Percentiles rank a stretch among this genome's conserved stretches.
These are phyloP conservation scores for Alviniconcha strummeri DNA, from an alignment of 2,888 invertebrate species.

Conservation along the genomic window DNA sequence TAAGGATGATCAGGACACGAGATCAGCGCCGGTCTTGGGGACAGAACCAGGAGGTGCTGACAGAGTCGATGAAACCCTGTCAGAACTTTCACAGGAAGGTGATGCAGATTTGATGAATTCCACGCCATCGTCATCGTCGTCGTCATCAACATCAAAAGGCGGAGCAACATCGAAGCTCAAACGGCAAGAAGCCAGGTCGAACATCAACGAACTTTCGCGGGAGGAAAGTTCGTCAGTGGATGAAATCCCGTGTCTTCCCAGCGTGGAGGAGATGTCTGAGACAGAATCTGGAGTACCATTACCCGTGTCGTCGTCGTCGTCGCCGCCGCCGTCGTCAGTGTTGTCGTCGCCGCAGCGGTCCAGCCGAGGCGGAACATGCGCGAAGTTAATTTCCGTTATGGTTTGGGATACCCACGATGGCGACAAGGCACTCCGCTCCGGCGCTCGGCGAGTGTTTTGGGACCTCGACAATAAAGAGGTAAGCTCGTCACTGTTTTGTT, in stretches of 20 bases:
- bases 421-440: constrained; percentile 24
- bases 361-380: constrained; percentile 34
- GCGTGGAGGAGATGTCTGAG: too few species aligned
- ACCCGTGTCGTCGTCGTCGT: constrained; percentile 3
- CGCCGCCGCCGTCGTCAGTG: constrained; percentile 10
- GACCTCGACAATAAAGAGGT: constrained; percentile 37
- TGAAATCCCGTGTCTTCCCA: background rate
- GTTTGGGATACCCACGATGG: constrained; percentile 45
- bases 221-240: background rate
- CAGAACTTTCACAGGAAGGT: background rate
- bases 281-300: too few species aligned
- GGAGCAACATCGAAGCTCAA: background rate
- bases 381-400: constrained; percentile 40
- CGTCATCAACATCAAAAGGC: background rate
- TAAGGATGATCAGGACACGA: too few species aligned
- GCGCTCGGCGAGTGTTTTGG: constrained; percentile 37
- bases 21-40: background rate
- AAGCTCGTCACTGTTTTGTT: constrained; percentile 7
- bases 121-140: constrained; percentile 10
- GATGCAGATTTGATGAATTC: background rate
- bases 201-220: background rate
- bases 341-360: constrained; percentile 22
- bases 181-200: constrained; percentile 23
- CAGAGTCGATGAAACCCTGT: too few species aligned
- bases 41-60: too few species aligned